phyloP scores from a whole-genome alignment of 2,113 vertebrate species.

The Merops nubicus region DNA sequence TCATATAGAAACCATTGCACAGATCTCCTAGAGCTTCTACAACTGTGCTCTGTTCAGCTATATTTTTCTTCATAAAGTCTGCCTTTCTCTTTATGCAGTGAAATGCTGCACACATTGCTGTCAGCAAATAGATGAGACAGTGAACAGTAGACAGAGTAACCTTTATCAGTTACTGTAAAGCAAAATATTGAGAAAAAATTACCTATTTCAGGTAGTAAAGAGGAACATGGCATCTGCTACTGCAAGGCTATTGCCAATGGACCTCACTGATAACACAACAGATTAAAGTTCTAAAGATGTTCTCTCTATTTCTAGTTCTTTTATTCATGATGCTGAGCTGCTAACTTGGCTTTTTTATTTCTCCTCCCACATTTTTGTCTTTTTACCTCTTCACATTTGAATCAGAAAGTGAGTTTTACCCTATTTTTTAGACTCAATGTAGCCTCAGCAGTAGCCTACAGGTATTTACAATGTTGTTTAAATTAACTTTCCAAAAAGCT shows the following conservation, averaged over 20 bases:
- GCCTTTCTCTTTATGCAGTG: not conserved
- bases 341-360: not conserved
- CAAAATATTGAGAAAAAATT: not conserved
- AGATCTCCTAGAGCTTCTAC: not conserved
- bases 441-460: no score
- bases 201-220: not conserved
- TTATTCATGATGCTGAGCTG: not conserved
- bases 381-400: not conserved
- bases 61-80: not conserved
- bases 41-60: not conserved
- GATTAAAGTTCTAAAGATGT: not conserved
- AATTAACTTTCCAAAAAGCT: not conserved
- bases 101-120: not conserved
- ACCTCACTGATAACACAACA: not conserved
- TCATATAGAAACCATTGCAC: not conserved
- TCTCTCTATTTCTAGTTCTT: not conserved
- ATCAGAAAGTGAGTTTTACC: not conserved
- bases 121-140: not conserved
- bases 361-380: not conserved
- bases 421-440: not conserved
- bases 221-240: not conserved
- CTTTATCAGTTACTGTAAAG: not conserved
- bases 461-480: not conserved
- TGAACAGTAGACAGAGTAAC: not conserved
- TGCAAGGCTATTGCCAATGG: not conserved